These are phyloP conservation scores for Coreoperca whiteheadi DNA, from an alignment of 2,113 vertebrate species.

Conservation along the genomic window DNA sequence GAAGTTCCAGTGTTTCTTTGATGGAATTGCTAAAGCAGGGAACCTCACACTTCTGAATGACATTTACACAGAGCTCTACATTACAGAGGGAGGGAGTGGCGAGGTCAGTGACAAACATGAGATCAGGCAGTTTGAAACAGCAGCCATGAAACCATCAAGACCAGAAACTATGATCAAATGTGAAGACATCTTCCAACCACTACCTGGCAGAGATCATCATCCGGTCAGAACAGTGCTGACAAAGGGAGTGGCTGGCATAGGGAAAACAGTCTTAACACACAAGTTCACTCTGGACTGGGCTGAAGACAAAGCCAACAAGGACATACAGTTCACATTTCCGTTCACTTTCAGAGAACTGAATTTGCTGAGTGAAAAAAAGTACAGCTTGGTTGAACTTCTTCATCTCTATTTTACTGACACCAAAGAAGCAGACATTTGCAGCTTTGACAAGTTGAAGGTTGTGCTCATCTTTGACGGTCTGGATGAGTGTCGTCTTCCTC, in stretches of 20 bases:
- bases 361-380: slow-evolving; percentile 3
- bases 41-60: slow-evolving; percentile 28
- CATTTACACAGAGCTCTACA: slow-evolving; percentile 49
- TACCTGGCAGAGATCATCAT: neutral
- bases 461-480: slow-evolving; percentile 22
- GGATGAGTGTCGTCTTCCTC: slow-evolving; percentile 23
- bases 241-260: slow-evolving; percentile 11
- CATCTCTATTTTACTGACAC: slow-evolving; percentile 9
- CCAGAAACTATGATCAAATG: slow-evolving; percentile 16
- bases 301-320: slow-evolving; percentile 3
- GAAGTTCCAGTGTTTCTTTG: slow-evolving; percentile 17
- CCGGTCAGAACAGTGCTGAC: slow-evolving; percentile 6
- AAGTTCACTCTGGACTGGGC: slow-evolving; percentile 37
- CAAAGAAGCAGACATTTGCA: neutral
- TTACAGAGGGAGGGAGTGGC: slow-evolving; percentile 44
- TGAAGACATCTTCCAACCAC: slow-evolving; percentile 25
- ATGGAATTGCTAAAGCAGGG: slow-evolving; percentile 26
- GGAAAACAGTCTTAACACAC: slow-evolving; percentile 2
- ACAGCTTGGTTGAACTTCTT: slow-evolving; percentile 23
- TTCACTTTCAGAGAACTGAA: slow-evolving; percentile 31
- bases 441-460: neutral
- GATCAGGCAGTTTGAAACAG: slow-evolving; percentile 19
- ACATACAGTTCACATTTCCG: slow-evolving; percentile 24
- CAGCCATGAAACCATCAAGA: slow-evolving; percentile 1
- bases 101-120: slow-evolving; percentile 27